These are phyloP conservation scores for Drosophila dunni DNA, from an alignment of 1,140 invertebrate species.

Conservation along the genomic window DNA sequence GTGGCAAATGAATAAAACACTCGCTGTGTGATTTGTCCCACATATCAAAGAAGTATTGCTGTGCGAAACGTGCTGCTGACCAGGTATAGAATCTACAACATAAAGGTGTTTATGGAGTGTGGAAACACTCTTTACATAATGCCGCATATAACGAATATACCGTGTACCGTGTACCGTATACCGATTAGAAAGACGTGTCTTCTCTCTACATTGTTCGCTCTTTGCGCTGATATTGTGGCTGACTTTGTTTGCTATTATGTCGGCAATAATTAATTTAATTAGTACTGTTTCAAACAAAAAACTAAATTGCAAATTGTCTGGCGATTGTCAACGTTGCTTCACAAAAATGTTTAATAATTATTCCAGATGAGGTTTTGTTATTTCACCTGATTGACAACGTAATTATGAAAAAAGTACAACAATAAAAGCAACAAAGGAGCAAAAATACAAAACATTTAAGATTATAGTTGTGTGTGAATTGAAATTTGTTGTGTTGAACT, in stretches of 20 bases:
- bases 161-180: background rate
- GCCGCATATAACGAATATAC: background rate
- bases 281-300: slow-evolving; percentile 28
- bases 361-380: slow-evolving; percentile 20
- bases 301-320: slow-evolving; percentile 6
- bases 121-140: slow-evolving; percentile 1
- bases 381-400: slow-evolving; percentile 45
- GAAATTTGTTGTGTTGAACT: background rate
- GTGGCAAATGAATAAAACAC: too few species aligned
- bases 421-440: slow-evolving; percentile 5
- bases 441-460: slow-evolving; percentile 8
- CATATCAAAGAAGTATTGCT: background rate
- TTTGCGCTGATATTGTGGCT: slow-evolving; percentile 12
- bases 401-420: slow-evolving; percentile 21
- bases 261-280: slow-evolving; percentile 61
- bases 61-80: slow-evolving; percentile 8
- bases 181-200: slow-evolving; percentile 25
- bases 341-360: slow-evolving; percentile 33
- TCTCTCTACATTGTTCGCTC: slow-evolving; percentile 31
- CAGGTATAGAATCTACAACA: background rate
- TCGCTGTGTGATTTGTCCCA: too few species aligned
- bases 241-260: slow-evolving; percentile 23
- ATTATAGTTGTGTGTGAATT: background rate
- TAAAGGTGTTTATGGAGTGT: background rate
- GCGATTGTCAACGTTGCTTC: slow-evolving; percentile 33